Evolutionary conservation across 2,888 invertebrate species (phyloP).

Genomic region (Eupithecia inturbata): DNA sequence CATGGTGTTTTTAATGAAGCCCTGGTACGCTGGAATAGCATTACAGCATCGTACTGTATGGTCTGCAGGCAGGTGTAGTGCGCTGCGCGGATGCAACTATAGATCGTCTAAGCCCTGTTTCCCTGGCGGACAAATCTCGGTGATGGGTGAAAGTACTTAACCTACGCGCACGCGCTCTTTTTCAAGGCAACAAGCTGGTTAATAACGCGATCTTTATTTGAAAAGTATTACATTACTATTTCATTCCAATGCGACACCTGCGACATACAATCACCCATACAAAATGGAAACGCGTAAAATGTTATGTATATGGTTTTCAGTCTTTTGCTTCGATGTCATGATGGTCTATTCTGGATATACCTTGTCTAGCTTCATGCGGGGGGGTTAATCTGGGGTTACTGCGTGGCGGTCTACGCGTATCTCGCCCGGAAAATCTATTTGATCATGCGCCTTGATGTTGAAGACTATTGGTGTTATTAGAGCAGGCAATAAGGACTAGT

Average conservation of each 20-base stretch:
- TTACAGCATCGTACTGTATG: neutral
- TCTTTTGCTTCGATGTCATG: neutral
- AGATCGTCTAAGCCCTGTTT: neutral
- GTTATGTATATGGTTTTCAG: neutral
- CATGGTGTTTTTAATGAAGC: neutral
- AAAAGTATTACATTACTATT: neutral
- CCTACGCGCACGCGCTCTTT: neutral
- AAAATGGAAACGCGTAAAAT: neutral
- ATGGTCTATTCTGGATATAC: neutral
- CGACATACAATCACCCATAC: neutral
- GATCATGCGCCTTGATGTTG: neutral
- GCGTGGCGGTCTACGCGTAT: neutral
- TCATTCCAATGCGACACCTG: neutral
- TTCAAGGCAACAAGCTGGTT: neutral
- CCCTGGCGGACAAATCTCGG: neutral
- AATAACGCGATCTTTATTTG: neutral
- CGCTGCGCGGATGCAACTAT: constrained; percentile 1
- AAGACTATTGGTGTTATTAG: neutral
- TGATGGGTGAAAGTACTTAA: neutral
- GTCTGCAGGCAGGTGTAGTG: neutral
- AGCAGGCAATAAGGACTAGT: neutral
- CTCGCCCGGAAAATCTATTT: neutral
- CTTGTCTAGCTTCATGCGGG: too few relatives aligned
- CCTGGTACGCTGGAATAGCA: neutral
- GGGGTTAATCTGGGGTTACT: too few relatives aligned